Conservation (phyloP, 2,113 vertebrate genomes). For the Rhinoptilus africanus region DNA sequence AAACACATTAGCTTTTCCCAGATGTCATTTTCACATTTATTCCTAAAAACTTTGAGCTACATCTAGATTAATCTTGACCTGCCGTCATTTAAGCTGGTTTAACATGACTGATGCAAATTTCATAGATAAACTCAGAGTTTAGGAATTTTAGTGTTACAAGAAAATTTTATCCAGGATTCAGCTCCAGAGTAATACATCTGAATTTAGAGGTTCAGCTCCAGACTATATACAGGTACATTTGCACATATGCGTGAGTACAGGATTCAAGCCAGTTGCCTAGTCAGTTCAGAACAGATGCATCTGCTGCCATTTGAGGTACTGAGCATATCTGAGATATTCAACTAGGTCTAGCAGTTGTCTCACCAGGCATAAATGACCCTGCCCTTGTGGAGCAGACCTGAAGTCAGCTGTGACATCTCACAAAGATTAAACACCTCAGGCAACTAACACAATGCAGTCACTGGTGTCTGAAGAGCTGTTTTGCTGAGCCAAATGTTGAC, state of each 20-base stretch:
- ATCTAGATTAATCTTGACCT: neutral
- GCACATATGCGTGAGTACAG: rapidly evolving
- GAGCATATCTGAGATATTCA: neutral
- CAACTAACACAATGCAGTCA: neutral
- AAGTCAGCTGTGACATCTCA: neutral
- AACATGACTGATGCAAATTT: neutral
- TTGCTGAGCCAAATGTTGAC: neutral
- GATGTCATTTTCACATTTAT: neutral
- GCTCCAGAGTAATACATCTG: neutral
- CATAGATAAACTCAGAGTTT: neutral
- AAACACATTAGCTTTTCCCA: neutral
- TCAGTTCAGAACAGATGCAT: neutral
- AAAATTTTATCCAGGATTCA: neutral
- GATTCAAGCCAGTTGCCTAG: neutral
- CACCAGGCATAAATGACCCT: neutral
- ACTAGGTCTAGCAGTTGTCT: neutral
- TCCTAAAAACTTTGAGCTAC: neutral
- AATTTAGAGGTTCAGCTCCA: neutral
- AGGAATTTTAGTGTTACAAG: neutral
- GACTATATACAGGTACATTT: neutral
- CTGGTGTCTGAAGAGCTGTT: neutral
- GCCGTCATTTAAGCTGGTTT: neutral
- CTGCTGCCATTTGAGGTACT: neutral
- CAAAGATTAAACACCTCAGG: neutral
- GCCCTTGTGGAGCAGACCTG: neutral